phyloP scores from a whole-genome alignment of 2,888 invertebrate genomes.

The Drosophila suboccidentalis region DNA sequence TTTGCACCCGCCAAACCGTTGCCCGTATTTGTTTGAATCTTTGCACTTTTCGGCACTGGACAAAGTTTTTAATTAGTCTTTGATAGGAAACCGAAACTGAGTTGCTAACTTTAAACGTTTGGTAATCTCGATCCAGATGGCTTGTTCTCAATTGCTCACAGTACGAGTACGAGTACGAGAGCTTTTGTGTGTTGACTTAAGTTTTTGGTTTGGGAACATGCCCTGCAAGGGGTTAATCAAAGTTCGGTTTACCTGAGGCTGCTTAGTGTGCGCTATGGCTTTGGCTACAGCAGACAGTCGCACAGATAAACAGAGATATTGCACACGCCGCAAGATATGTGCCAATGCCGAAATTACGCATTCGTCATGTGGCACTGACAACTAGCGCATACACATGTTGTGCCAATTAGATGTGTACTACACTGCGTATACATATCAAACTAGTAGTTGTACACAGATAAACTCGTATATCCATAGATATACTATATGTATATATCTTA shows the following conservation, averaged over 20 bases:
- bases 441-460: too few species aligned
- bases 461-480: background rate
- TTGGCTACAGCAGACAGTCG: slow-evolving; percentile 18
- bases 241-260: slow-evolving; percentile 70
- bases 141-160: slow-evolving; percentile 6
- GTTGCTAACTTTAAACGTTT: slow-evolving; percentile 63
- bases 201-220: slow-evolving; percentile 24
- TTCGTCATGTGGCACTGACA: slow-evolving; percentile 59
- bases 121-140: slow-evolving; percentile 48
- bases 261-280: slow-evolving; percentile 43
- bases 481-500: slow-evolving; percentile 10
- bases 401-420: slow-evolving; percentile 69
- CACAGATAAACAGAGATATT: slow-evolving; percentile 29
- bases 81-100: slow-evolving; percentile 76
- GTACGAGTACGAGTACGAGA: background rate
- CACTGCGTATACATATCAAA: slow-evolving; percentile 75
- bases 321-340: slow-evolving; percentile 51
- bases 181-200: slow-evolving; percentile 45
- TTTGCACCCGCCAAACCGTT: slow-evolving; percentile 47
- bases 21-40: slow-evolving; percentile 48
- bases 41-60: slow-evolving; percentile 68
- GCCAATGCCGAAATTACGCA: slow-evolving; percentile 64
- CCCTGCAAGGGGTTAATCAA: slow-evolving; percentile 66
- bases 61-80: slow-evolving; percentile 80
- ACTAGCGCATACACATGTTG: slow-evolving; percentile 26